Base-by-base conservation (phyloP, 1,140 invertebrate genomes). In the Hyphantria cunea region DNA sequence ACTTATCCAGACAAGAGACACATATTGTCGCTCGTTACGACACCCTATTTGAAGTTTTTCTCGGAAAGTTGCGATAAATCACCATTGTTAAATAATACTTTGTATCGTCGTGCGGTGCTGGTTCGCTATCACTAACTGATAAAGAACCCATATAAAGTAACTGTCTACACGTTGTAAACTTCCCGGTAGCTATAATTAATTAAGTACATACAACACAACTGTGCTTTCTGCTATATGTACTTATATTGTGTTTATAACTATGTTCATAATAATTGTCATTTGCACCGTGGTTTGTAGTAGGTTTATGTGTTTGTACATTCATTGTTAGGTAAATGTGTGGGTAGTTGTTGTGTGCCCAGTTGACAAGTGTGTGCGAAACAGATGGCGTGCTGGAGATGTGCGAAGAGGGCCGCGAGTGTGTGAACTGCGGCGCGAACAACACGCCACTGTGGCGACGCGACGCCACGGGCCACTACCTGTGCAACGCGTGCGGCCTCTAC, bases 401-500 rank as follows among this genome's bases (percentile, higher is more conserved):
- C 78, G 95, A 95, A 66, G 97, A 98, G 86, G 97, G 97, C 9
- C 93, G 97, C 52, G 97, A 99, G 89, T 99, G 98, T 86, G 97
- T 99, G 34, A 99, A 99, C 92, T 99, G 98, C 86, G 98, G 98
- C 17, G 97, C 97, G 17, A 98, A 97, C 75, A 97, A 96, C 47
- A 99, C 98, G 3, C 98, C 98, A 7, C 92, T 99, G 45, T 99
- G 98, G 98, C 93, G 98, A 53, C 93, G 98, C 66, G 98, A 99
- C 89, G 96, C 97, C 45, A 98, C 97, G 47, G 98, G 98, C 0
- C 98, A 99, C 92, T 99, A 99, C 92, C 93, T 99, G 69, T 99
- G 98, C 93, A 99, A 99, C 91, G 98, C 98, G 42, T 99, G 98
- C 92, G 96, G 97, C 61, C 93, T 98, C 39, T 98, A 98, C 93